Base-by-base conservation (phyloP, 1,140 invertebrate genomes). In the Drosophila paulistorum region DNA sequence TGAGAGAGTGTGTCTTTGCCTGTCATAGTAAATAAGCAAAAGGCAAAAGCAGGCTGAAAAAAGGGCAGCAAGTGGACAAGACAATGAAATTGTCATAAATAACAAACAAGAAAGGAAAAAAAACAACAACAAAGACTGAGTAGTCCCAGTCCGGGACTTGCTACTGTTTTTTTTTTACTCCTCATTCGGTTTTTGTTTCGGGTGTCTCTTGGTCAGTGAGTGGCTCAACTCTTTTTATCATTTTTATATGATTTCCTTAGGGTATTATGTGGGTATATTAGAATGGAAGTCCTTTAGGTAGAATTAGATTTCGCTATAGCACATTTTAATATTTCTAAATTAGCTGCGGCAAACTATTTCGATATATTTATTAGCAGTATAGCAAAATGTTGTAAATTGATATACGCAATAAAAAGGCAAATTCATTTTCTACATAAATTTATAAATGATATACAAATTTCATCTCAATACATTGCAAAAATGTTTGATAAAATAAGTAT, bases 1-100 rank as follows among this genome's bases (percentile, higher is more conserved):
- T 23, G 33, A 17, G 51, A 7, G 30, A 37, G 5, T 62, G 62
- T 37, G 45, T 41, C 14, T 60, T 23, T 66, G 41, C 57, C 51
- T 67, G 13, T 62, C 59, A 79, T 69, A 74, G 73, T 81, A 77
- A 81, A 85, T 78, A 82, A 86, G 78, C 66, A 76, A 87, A 78
- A 77, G 79, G 79, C 83, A 87, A 87, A 83, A 73, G 68, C 79
- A 77, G 73, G 74, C 45, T 48, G 83, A 83, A 74, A 80, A 89
- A 87, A 89, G 70, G 80, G 73, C 79, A 89, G 84, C 80, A 67
- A 83, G 84, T 66, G 81, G 83, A 89, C 84, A 87, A 87, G 83
- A 87, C 83, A 87, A 87, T 87, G 83, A 87, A 87, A 87, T 89
- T 87, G 79, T 89, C 83, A 87, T 87, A 87, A 87, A 87, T 87